phyloP scores from a whole-genome alignment of 2,888 invertebrate species.

The Dryococelus australis region DNA sequence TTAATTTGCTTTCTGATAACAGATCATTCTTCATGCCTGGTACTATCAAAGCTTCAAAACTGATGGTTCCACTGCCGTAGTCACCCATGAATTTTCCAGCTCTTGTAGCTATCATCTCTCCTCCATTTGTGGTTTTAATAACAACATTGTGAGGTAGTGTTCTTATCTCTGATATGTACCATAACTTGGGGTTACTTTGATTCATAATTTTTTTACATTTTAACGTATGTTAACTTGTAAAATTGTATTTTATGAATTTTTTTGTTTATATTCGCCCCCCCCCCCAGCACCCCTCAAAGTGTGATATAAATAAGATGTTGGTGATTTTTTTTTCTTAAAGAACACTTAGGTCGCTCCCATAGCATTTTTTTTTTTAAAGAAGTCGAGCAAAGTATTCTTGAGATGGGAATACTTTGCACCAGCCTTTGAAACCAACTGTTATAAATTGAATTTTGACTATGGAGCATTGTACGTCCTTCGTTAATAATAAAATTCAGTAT shows the following conservation, averaged over 20 bases:
- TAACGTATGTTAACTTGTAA: not conserved
- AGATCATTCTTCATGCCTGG: no score
- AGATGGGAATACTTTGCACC: conserved; percentile 5
- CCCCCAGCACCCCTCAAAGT: not conserved
- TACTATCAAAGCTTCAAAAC: no score
- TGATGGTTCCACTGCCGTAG: no score
- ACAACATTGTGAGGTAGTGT: no score
- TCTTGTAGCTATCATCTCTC: no score
- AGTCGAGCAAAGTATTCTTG: not conserved
- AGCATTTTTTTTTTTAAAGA: not conserved
- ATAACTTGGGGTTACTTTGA: not conserved
- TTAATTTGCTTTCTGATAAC: no score
- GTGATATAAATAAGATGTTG: not conserved
- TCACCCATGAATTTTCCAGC: no score
- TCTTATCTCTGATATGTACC: no score
- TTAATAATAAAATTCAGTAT: not conserved
- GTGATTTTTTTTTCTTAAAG: not conserved
- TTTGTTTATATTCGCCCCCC: not conserved
- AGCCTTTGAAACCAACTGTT: not conserved
- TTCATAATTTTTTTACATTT: not conserved
- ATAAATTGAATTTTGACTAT: not conserved
- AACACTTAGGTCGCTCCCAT: not conserved
- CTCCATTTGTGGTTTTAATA: no score
- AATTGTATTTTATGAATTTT: not conserved
- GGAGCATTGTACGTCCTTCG: not conserved